A percentile compares a stretch with the other conserved stretches of the same genome.
These are phyloP conservation scores for Holocentrus rufus DNA, from an alignment of 2,797 vertebrate species.

Conservation along the genomic window DNA sequence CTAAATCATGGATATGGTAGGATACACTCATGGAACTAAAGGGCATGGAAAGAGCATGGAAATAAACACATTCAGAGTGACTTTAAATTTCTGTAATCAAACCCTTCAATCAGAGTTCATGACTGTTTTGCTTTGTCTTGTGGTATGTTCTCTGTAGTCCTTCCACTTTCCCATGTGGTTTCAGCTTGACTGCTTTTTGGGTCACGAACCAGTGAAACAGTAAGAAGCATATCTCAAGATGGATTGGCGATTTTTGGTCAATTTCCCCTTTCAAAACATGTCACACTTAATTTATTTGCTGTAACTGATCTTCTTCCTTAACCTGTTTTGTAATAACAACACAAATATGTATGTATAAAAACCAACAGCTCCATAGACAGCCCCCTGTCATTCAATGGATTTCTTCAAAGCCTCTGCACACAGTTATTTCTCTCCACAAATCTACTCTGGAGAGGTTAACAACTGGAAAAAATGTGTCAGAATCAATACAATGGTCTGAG, in stretches of 20 bases:
- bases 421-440: constrained; percentile 26
- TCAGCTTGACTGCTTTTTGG: constrained; percentile 44
- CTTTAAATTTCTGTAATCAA: constrained; percentile 53
- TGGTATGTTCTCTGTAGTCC: constrained; percentile 31
- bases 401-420: constrained; percentile 31
- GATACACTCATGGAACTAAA: constrained; percentile 33
- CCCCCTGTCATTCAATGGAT: constrained; percentile 39
- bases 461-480: constrained; percentile 38
- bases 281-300: constrained; percentile 68
- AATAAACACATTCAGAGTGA: constrained; percentile 53
- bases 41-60: constrained; percentile 47
- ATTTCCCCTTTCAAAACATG: constrained; percentile 57
- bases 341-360: constrained; percentile 76
- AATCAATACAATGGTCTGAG: constrained; percentile 22
- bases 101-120: constrained; percentile 47
- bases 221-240: constrained; percentile 52
- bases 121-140: constrained; percentile 38
- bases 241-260: constrained; percentile 65
- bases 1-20: constrained; percentile 31
- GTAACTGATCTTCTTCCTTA: constrained; percentile 76
- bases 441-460: constrained; percentile 7
- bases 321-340: constrained; percentile 76
- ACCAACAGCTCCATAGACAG: constrained; percentile 73
- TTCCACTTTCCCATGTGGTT: constrained; percentile 41
- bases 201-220: constrained; percentile 56